Percentiles rank a stretch among this genome's conserved stretches.
Conservation (phyloP, 1,140 invertebrate genomes). For the Glomeris maerens region DNA sequence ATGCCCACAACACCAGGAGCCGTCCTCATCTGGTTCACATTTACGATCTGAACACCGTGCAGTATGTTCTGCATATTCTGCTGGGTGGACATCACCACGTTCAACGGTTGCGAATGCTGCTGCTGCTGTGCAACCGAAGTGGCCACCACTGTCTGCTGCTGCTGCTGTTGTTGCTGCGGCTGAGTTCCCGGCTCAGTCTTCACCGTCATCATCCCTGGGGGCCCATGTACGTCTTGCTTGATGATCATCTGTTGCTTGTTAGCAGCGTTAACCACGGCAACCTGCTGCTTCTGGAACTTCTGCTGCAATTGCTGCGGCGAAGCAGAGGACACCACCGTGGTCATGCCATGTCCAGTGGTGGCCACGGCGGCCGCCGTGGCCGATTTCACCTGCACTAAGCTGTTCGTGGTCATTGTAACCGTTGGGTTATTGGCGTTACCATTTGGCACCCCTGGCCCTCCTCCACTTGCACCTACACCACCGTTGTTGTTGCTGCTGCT, state of each 20-base stretch:
- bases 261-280: slow-evolving; percentile 11
- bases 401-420: no score
- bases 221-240: slow-evolving; percentile 1
- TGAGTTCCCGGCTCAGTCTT: slow-evolving; percentile 3
- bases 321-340: slow-evolving; percentile 44
- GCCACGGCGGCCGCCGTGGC: no score
- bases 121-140: slow-evolving; percentile 6
- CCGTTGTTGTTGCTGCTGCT: no score
- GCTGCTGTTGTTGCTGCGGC: slow-evolving; percentile 11
- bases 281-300: slow-evolving; percentile 5
- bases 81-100: slow-evolving; percentile 25
- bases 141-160: no score
- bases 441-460: no score
- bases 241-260: slow-evolving; percentile 1
- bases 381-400: no score
- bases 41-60: slow-evolving; percentile 55
- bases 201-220: slow-evolving; percentile 6
- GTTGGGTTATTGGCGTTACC: no score
- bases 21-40: slow-evolving; percentile 54
- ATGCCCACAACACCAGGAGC: slow-evolving; percentile 7
- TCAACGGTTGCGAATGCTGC: slow-evolving; percentile 23
- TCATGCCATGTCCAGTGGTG: slow-evolving; percentile 34
- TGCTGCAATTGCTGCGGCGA: slow-evolving; percentile 16
- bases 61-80: slow-evolving; percentile 21
- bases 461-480: no score